phyloP scores from a whole-genome alignment of 2,888 invertebrate species.

The Protonemura montana region DNA sequence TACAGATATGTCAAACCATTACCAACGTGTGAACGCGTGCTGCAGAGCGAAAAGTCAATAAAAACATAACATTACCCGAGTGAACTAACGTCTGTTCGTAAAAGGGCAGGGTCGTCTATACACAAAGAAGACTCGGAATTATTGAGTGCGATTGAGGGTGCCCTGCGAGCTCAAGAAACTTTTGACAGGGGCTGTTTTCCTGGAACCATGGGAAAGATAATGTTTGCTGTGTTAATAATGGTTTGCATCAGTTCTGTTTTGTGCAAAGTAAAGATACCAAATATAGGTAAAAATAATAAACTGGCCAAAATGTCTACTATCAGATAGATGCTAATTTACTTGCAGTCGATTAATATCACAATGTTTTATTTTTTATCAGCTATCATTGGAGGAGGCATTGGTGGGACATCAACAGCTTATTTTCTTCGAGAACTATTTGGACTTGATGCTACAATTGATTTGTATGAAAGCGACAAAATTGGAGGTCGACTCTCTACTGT shows the following conservation, averaged over 20 bases:
- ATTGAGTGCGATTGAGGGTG: too few relatives aligned
- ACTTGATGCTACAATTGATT: slow-evolving; percentile 60
- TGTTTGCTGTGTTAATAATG: not conserved
- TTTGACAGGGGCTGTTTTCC: not conserved
- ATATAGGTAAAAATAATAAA: slow-evolving; percentile 2
- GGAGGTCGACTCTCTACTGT: slow-evolving; percentile 67
- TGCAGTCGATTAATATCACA: not conserved
- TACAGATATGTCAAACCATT: not conserved
- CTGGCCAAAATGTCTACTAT: not conserved
- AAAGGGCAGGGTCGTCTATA: not conserved
- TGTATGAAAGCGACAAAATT: slow-evolving; percentile 64
- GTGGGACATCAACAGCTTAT: slow-evolving; percentile 67
- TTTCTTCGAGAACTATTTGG: slow-evolving; percentile 61
- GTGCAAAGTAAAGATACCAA: slow-evolving; percentile 15
- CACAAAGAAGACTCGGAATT: not conserved
- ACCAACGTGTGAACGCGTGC: not conserved
- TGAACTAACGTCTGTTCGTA: not conserved
- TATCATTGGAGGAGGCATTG: slow-evolving; percentile 69
- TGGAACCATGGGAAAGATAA: not conserved
- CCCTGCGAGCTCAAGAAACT: not conserved
- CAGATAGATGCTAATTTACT: not conserved
- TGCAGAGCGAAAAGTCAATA: not conserved
- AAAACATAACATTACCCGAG: not conserved
- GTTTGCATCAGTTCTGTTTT: not conserved
- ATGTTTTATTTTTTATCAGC: slow-evolving; percentile 57